Conservation (phyloP, 2,888 invertebrate genomes). For the Tetramorium bicarinatum region DNA sequence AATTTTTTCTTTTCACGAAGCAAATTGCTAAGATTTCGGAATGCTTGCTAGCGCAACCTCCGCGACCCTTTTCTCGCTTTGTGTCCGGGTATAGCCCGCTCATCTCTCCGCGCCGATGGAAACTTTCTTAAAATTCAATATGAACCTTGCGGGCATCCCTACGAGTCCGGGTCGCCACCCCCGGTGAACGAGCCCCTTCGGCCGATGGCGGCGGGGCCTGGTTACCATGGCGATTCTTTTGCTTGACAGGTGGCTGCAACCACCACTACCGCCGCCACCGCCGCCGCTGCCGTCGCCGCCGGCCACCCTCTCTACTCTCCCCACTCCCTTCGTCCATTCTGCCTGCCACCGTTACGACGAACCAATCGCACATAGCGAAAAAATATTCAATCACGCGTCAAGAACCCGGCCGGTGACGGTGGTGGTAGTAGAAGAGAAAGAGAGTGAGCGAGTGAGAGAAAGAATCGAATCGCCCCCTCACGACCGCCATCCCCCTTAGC, state of each 20-base stretch:
- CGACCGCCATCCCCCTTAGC: slow-evolving; percentile 68
- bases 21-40: not conserved
- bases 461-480: slow-evolving; percentile 75
- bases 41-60: not conserved
- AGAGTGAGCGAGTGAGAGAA: slow-evolving; percentile 45
- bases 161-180: slow-evolving; percentile 76
- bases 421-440: slow-evolving; percentile 72
- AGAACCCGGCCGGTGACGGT: slow-evolving; percentile 79
- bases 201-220: slow-evolving; percentile 77
- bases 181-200: slow-evolving; percentile 73
- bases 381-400: slow-evolving; percentile 86
- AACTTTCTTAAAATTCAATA: slow-evolving; percentile 84
- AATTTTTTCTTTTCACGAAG: not conserved
- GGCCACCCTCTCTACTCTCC: slow-evolving; percentile 47
- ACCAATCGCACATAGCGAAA: slow-evolving; percentile 86
- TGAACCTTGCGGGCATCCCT: slow-evolving; percentile 77
- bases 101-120: slow-evolving; percentile 69
- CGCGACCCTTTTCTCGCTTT: slow-evolving; percentile 35
- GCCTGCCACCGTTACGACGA: slow-evolving; percentile 80
- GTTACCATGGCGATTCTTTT: slow-evolving; percentile 86
- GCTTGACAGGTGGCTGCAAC: slow-evolving; percentile 84
- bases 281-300: slow-evolving; percentile 32
- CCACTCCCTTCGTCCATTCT: slow-evolving; percentile 73
- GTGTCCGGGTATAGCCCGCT: slow-evolving; percentile 42
- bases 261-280: slow-evolving; percentile 65